phyloP scores from a whole-genome alignment of 2,888 invertebrate species.

The Chaetogeoica ovagalla region DNA sequence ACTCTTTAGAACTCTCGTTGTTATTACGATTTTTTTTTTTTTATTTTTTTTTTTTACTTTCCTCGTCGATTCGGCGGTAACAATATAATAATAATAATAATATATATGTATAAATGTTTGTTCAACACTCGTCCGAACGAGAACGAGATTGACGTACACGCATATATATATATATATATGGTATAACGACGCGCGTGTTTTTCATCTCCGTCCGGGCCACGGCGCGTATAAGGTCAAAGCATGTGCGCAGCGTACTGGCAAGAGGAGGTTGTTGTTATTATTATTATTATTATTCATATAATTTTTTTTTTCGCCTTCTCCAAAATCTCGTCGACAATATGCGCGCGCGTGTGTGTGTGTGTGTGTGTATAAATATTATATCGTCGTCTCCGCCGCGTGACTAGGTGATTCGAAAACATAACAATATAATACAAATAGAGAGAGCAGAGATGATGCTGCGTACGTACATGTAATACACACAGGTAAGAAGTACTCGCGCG shows the following conservation, averaged over 20 bases:
- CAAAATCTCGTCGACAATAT: background rate
- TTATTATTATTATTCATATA: background rate
- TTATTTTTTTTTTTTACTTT: background rate
- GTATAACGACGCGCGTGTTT: background rate
- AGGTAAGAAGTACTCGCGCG: no score
- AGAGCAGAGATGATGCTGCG: background rate
- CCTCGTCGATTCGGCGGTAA: constrained; percentile 30
- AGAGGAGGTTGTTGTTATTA: background rate
- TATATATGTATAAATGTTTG: constrained; percentile 4
- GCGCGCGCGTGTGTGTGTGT: no score
- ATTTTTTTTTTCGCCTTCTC: constrained; percentile 30
- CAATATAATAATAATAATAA: background rate
- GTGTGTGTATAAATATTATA: no score
- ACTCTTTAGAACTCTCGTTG: no score
- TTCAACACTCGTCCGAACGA: constrained; percentile 39
- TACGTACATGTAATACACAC: no score
- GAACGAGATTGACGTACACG: constrained; percentile 32
- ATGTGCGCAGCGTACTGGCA: background rate
- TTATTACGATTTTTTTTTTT: no score
- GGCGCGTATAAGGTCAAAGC: background rate
- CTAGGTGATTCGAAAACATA: constrained; percentile 40
- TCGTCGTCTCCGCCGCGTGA: constrained; percentile 17
- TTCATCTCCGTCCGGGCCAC: no score
- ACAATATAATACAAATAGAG: constrained; percentile 46
- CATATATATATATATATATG: background rate